Evolutionary conservation across 2,888 invertebrate species (phyloP).

Genomic region (Tetramorium bicarinatum): DNA sequence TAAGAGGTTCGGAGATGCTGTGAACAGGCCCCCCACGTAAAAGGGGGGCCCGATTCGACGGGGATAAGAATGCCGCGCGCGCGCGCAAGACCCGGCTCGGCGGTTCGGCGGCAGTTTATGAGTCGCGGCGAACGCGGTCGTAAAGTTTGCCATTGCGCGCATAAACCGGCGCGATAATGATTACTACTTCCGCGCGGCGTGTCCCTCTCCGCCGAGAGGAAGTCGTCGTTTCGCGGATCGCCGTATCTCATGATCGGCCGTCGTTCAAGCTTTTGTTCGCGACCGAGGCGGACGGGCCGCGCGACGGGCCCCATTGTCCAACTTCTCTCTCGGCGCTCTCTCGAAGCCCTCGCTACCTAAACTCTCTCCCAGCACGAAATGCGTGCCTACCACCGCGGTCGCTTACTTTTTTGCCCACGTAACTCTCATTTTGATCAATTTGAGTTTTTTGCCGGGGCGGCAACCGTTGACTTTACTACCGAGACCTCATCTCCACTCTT

Average conservation of each 20-base stretch:
- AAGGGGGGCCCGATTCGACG: constrained; percentile 29
- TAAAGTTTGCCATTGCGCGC: constrained; percentile 51
- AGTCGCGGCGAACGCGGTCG: constrained; percentile 33
- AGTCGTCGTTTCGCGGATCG: constrained; percentile 53
- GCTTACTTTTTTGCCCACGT: constrained; percentile 79
- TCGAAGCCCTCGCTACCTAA: constrained; percentile 68
- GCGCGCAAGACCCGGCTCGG: constrained; percentile 24
- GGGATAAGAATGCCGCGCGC: constrained; percentile 39
- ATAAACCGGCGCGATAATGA: constrained; percentile 52
- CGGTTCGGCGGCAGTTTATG: constrained; percentile 43
- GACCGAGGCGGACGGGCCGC: not conserved
- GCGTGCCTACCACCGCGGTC: constrained; percentile 75
- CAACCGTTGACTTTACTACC: constrained; percentile 81
- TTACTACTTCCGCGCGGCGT: constrained; percentile 49
- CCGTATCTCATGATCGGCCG: constrained; percentile 51
- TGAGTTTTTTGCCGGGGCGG: constrained; percentile 81
- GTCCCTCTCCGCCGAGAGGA: constrained; percentile 33
- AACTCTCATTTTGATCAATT: constrained; percentile 83
- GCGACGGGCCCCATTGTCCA: constrained; percentile 9
- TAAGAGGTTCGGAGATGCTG: constrained; percentile 9
- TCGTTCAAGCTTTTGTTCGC: constrained; percentile 49
- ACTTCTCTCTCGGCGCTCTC: constrained; percentile 4
- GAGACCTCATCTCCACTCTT: constrained; percentile 75
- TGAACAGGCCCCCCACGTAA: constrained; percentile 5
- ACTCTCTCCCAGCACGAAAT: constrained; percentile 74